Percentiles rank a stretch among this genome's conserved stretches.
These are phyloP conservation scores for Anguilla pacifica DNA, from an alignment of 2,797 vertebrate species.

Conservation along the genomic window DNA sequence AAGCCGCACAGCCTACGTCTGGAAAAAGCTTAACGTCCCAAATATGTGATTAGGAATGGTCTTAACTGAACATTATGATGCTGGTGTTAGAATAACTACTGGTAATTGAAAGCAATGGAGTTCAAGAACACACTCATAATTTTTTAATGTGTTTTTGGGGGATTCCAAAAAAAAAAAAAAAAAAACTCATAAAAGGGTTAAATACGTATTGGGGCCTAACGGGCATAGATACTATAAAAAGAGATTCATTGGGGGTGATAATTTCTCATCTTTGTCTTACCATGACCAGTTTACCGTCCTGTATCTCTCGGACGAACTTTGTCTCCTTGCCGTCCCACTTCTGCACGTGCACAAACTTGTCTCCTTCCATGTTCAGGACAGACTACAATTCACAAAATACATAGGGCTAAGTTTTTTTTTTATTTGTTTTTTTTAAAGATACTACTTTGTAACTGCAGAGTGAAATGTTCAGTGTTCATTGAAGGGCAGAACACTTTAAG, in stretches of 20 bases:
- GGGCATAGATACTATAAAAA: background rate
- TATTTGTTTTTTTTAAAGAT: background rate
- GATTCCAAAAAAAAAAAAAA: too few relatives aligned
- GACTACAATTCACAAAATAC: constrained; percentile 72
- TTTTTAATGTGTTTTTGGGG: too few relatives aligned
- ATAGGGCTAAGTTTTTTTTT: background rate
- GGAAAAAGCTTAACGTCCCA: background rate
- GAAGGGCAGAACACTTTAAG: background rate
- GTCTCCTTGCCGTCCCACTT: constrained; percentile 95
- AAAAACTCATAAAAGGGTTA: too few relatives aligned
- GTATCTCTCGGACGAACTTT: constrained; percentile 85
- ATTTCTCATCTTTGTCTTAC: constrained; percentile 60
- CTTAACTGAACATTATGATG: too few relatives aligned
- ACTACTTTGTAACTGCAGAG: background rate
- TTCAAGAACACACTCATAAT: background rate
- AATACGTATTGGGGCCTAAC: background rate
- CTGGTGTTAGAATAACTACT: background rate
- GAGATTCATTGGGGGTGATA: background rate
- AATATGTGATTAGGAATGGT: too few relatives aligned
- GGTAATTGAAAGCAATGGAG: background rate
- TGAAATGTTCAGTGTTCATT: background rate
- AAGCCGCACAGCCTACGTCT: background rate
- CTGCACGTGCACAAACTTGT: constrained; percentile 87
- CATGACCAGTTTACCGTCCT: constrained; percentile 89
- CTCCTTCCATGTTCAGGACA: constrained; percentile 80